Percentiles rank a stretch among this genome's conserved stretches.
Evolutionary conservation across 2,113 vertebrate species (phyloP).

Genomic region (Talpa occidentalis): DNA sequence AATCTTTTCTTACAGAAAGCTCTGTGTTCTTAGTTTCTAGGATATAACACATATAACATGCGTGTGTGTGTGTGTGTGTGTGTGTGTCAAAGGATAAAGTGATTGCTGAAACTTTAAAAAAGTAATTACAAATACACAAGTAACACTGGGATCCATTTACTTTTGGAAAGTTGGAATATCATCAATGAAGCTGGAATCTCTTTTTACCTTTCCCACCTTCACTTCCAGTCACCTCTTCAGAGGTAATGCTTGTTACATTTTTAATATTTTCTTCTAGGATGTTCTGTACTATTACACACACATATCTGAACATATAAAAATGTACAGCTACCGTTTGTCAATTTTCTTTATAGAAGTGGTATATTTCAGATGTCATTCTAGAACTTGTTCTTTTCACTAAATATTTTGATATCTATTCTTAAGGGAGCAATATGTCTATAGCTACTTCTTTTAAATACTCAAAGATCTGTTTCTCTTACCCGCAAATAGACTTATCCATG

Average conservation of each 20-base stretch:
- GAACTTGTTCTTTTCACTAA: neutral
- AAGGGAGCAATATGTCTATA: neutral
- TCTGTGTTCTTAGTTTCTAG: neutral
- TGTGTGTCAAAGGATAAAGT: neutral
- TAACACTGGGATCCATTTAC: neutral
- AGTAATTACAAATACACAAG: neutral
- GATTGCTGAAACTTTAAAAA: neutral
- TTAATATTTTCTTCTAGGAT: constrained; percentile 14
- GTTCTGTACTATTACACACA: neutral
- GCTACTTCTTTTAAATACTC: neutral
- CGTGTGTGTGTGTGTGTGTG: neutral
- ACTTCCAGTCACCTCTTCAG: neutral
- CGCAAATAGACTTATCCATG: neutral
- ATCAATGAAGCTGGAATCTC: neutral
- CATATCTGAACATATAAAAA: neutral
- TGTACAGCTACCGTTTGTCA: neutral
- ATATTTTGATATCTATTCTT: neutral
- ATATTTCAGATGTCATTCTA: neutral
- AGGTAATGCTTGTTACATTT: neutral
- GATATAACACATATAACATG: neutral
- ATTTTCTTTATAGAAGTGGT: neutral
- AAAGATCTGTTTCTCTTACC: neutral
- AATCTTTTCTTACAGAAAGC: neutral
- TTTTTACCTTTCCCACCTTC: neutral
- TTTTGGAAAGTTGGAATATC: constrained; percentile 22